Evolutionary conservation across 2,888 invertebrate genomes (phyloP).

Genomic region (Drosophila prolongata): DNA sequence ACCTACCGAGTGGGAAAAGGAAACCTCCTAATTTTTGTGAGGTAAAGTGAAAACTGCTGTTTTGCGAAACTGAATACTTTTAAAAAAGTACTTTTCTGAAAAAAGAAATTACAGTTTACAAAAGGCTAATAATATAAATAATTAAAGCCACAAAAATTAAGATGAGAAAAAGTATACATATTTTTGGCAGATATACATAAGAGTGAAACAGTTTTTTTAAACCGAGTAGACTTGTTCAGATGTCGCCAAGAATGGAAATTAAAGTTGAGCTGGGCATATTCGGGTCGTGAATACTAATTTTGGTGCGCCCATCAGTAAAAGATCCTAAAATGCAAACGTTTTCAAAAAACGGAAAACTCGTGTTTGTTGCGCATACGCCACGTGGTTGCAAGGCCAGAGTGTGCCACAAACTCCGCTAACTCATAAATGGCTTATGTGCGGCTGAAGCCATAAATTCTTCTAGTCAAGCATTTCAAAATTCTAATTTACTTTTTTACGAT

Average conservation of each 20-base stretch:
- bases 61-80: neutral
- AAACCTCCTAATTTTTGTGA: neutral
- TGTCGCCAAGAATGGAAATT: constrained; percentile 21
- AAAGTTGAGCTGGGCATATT: constrained; percentile 10
- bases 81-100: no score
- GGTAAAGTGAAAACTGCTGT: constrained; percentile 6
- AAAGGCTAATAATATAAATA: no score
- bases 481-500: constrained; percentile 55
- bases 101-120: no score
- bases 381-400: constrained; percentile 47
- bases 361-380: constrained; percentile 52
- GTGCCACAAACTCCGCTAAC: constrained; percentile 2
- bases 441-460: constrained; percentile 52
- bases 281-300: constrained; percentile 31
- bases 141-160: neutral
- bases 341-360: constrained; percentile 19
- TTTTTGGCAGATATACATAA: no score
- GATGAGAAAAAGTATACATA: neutral
- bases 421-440: constrained; percentile 14
- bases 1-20: constrained; percentile 8
- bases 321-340: constrained; percentile 19
- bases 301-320: neutral
- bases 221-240: neutral
- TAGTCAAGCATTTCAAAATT: constrained; percentile 59
- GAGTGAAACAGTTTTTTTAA: neutral